Conservation (phyloP, 2,797 vertebrate species). For the Malacoraja senta region DNA sequence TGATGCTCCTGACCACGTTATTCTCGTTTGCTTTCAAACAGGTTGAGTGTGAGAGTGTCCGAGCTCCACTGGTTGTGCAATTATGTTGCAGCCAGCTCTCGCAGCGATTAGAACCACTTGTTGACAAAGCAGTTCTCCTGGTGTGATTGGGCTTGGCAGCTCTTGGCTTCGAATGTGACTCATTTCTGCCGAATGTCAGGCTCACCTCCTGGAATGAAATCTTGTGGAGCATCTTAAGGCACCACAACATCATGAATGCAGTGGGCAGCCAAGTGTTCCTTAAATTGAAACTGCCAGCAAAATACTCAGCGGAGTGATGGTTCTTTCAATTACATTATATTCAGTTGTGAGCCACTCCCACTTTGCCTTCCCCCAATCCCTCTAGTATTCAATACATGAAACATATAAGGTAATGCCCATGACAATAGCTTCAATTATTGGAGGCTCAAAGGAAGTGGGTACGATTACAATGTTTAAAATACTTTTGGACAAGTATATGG, state of each 20-base stretch:
- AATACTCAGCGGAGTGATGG: background rate
- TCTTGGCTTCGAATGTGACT: background rate
- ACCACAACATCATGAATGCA: background rate
- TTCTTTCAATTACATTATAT: background rate
- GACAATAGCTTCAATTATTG: no score
- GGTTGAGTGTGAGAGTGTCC: background rate
- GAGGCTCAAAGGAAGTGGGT: background rate
- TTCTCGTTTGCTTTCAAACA: slow-evolving; percentile 28
- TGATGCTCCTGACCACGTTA: background rate
- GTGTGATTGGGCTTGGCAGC: background rate
- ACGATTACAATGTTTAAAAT: no score
- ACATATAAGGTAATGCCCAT: background rate
- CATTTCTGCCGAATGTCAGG: no score
- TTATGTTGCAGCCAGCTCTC: background rate
- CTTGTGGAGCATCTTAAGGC: background rate
- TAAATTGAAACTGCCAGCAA: background rate
- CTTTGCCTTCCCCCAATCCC: background rate
- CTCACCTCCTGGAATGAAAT: background rate
- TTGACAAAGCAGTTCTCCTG: background rate
- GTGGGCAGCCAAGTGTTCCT: background rate
- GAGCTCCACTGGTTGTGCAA: background rate
- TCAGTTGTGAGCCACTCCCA: background rate
- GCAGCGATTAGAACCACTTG: background rate
- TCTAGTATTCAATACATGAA: background rate
- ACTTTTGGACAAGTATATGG: no score